phyloP scores from a whole-genome alignment of 2,797 vertebrate species.

The Sebastes baramenuke region DNA sequence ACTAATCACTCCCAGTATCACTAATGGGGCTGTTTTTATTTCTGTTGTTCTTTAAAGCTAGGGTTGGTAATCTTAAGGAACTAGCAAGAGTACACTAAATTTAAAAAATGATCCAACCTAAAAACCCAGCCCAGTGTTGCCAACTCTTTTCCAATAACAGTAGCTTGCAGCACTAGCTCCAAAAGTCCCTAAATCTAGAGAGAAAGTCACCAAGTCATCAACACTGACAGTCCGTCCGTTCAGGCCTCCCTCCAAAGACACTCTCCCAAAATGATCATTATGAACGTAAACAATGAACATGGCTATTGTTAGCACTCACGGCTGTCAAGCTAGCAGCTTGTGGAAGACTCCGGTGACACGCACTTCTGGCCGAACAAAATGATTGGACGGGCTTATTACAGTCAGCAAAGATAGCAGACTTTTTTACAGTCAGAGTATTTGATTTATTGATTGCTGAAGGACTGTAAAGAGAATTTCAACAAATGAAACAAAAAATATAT shows the following conservation, averaged over 20 bases:
- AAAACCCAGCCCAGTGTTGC: background rate
- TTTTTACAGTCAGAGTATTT: background rate
- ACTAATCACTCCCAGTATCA: background rate
- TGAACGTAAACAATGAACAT: background rate
- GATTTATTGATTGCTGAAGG: background rate
- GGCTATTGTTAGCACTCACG: too few relatives aligned
- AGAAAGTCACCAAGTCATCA: background rate
- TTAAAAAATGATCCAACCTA: background rate
- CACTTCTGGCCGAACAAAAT: background rate
- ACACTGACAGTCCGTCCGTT: too few relatives aligned
- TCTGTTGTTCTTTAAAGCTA: background rate
- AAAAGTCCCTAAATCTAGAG: background rate
- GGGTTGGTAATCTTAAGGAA: too few relatives aligned
- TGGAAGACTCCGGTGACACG: too few relatives aligned
- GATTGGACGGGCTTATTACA: background rate
- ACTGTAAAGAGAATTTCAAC: too few relatives aligned
- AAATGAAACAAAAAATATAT: too few relatives aligned
- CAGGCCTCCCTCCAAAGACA: too few relatives aligned
- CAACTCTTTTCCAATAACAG: background rate
- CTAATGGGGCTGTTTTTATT: background rate
- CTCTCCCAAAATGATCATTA: background rate
- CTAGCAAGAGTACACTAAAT: background rate
- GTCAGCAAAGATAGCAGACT: background rate
- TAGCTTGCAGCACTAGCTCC: too few relatives aligned
- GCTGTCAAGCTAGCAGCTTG: too few relatives aligned